Base-by-base conservation (phyloP, 2,797 vertebrate species). In the Ceyx erithaca region DNA sequence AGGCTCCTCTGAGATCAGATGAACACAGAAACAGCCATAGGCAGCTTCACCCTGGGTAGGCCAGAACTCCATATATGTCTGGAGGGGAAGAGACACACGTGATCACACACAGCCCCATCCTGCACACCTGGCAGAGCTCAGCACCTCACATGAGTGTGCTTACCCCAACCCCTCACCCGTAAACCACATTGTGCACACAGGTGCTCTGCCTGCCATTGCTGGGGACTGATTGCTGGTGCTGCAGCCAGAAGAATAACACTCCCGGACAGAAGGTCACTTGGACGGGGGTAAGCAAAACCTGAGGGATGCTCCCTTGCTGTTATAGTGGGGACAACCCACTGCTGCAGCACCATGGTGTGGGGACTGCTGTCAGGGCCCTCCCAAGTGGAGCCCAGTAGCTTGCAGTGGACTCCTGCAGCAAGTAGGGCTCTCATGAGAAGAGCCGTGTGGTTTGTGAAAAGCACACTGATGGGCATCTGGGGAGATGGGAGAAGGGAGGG, bases 31-130 rank as follows among this genome's bases (percentile, higher is more conserved):
- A 45, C 8, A 37, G 31, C 96, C 94, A 0, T 94, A 95, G 41
- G 19, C 35, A 33, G 62, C 77, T 80, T 89, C 61, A 0, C 37
- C 95, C 26, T 93, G 67, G 9, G 16, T 68, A 31, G 96, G 96
- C 96, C 95, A 97, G 90, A 97, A 96, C 46, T 84, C 79, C 40
- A 59, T 30, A 0, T 94, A 93, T 2, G 96, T 96, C 97, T 97
- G 40, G 4, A 6, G 14, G 13, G 5, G 18, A 4, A 2, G 4
- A 41, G 9, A 87, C 16, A 87, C 4, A 2, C 0, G 1, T 54
- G 41, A 23, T 49, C 33, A 80, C 52, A 82, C 31, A 31, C 0
- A 30, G 58, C 4, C 13, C 13, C 17, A 26, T 2, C 14, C n/a
- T 35, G 6, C 25, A 22, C 0, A 0, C 2, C 4, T 30, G 30